These are phyloP conservation scores for Dipodomys ordii DNA, from an alignment of 2,113 vertebrate genomes.

Conservation along the genomic window DNA sequence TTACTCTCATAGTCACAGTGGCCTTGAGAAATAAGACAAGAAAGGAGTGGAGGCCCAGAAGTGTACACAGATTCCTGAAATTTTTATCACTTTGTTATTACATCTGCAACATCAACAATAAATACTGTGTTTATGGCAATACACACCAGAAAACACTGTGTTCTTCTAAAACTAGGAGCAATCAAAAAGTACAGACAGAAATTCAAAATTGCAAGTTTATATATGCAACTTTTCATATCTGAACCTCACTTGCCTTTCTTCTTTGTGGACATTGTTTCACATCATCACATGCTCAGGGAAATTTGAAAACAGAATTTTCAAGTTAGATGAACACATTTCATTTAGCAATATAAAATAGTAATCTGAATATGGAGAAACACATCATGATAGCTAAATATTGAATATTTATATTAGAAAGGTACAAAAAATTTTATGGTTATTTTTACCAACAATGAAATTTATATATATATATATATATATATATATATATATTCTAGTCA, in stretches of 20 bases:
- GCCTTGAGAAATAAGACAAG: background rate
- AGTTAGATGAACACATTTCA: conserved; percentile 13
- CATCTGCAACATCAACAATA: background rate
- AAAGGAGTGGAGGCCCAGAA: background rate
- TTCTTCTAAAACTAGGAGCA: conserved; percentile 13
- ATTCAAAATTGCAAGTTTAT: conserved; percentile 29
- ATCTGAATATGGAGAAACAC: background rate
- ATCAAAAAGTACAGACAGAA: background rate
- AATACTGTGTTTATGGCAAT: background rate
- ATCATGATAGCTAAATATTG: conserved; percentile 34
- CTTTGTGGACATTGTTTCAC: background rate
- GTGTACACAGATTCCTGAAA: background rate
- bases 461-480: too few relatives aligned
- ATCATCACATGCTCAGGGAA: background rate
- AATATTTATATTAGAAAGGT: conserved; percentile 39
- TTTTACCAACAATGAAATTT: background rate
- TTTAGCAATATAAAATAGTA: conserved; percentile 45
- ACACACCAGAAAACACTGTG: background rate
- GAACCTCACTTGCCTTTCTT: background rate
- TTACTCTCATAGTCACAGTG: background rate
- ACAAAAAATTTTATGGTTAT: background rate
- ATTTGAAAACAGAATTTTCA: background rate
- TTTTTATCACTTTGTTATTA: background rate
- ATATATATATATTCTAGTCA: too few relatives aligned
- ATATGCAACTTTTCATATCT: background rate